A percentile compares a stretch with the other conserved stretches of the same genome.
Evolutionary conservation across 2,888 invertebrate genomes (phyloP).

Genomic region (Rutpela maculata): DNA sequence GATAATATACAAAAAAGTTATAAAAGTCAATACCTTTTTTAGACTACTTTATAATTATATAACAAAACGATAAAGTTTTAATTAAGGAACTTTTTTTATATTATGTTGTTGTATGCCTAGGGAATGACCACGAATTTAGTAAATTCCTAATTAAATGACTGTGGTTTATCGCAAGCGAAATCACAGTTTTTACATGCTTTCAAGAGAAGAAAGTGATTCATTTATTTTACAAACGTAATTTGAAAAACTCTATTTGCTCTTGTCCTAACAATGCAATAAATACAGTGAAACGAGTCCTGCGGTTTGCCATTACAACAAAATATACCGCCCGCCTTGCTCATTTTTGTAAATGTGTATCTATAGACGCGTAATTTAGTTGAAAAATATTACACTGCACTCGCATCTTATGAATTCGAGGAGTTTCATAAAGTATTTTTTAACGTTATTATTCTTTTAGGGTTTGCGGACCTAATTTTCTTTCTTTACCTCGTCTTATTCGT

Average conservation of each 20-base stretch:
- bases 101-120: background rate
- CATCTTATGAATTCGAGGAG: background rate
- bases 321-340: background rate
- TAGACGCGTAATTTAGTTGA: background rate
- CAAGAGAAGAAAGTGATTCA: background rate
- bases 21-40: no score
- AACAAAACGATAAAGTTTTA: background rate
- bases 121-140: background rate
- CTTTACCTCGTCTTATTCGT: slow-evolving; percentile 1
- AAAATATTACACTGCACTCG: background rate
- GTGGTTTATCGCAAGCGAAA: background rate
- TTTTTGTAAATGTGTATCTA: background rate
- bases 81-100: background rate
- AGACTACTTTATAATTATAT: no score
- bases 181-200: background rate
- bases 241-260: slow-evolving; percentile 10
- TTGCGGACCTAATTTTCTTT: background rate
- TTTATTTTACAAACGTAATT: background rate
- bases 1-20: no score
- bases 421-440: background rate
- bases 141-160: background rate
- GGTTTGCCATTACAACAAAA: slow-evolving; percentile 15
- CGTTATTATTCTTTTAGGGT: background rate
- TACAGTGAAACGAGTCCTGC: slow-evolving; percentile 19
- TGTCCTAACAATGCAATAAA: slow-evolving; percentile 12